A percentile compares a stretch with the other conserved stretches of the same genome.
Conservation (phyloP, 2,888 invertebrate species). For the Lydus trimaculatus region DNA sequence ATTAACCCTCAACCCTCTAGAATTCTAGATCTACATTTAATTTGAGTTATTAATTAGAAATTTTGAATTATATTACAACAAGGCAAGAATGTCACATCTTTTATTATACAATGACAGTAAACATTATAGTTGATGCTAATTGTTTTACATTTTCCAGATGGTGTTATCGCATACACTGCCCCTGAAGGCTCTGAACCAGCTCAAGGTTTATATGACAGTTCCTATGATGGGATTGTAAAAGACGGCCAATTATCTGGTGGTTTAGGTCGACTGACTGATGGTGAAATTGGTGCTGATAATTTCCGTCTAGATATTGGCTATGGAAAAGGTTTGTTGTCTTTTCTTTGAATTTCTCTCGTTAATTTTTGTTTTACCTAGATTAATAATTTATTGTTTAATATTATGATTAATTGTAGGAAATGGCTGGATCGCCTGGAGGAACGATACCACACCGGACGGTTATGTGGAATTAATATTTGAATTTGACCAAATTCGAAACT, state of each 20-base stretch:
- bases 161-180: constrained; percentile 65
- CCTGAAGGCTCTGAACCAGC: constrained; percentile 64
- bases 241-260: constrained; percentile 66
- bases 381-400: constrained; percentile 22
- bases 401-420: constrained; percentile 62
- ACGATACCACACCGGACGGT: constrained; percentile 63
- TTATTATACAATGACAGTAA: too few relatives aligned
- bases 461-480: constrained; percentile 74
- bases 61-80: background rate
- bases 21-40: background rate
- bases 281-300: constrained; percentile 69
- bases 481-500: constrained; percentile 74
- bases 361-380: too few relatives aligned
- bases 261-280: constrained; percentile 74
- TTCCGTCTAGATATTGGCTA: constrained; percentile 68
- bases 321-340: constrained; percentile 63
- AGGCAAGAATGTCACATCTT: background rate
- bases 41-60: background rate
- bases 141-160: constrained; percentile 59
- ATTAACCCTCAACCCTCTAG: background rate
- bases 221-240: constrained; percentile 69
- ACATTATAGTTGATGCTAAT: too few relatives aligned
- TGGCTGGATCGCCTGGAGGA: constrained; percentile 81
- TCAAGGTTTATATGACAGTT: constrained; percentile 66
- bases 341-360: constrained; percentile 9